Evolutionary conservation across 2,888 invertebrate genomes (phyloP), one percentile per base, ranked within the genome.

Genomic region (Augochlorella aurata): DNA sequence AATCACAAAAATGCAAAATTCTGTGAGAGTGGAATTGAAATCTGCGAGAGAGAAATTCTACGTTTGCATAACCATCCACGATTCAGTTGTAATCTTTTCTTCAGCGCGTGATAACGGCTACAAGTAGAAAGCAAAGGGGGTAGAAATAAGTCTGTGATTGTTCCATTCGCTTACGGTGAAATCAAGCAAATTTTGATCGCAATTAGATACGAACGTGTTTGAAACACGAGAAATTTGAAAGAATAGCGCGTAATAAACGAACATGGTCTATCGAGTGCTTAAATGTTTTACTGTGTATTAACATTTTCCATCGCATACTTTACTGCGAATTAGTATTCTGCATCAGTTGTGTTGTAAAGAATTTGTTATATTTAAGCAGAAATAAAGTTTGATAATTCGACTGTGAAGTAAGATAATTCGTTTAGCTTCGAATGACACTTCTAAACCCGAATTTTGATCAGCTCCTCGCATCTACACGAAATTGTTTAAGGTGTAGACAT

Each of bases 71-170:
- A 58, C 14, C 58, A 16, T 24, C 58, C 21, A 29, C 58, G 24
- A 14, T 24, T 16, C 16, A 24, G 24, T 24, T 58, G 21, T 58
- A n/a, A 8, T 50, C n/a, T 16, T 52, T 77, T 75, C 18, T 79
- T 74, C 47, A 67, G 63, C 18, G 73, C 68, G 75, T 54, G 63
- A 77, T 82, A 70, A 79, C 66, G 77, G 58, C 21, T 63, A 54
- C 18, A 73, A 50, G 29, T 18, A 83, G 66, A 47, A 74, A 82
- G 49, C 54, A 68, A 77, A 75, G 47, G 66, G 69, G 73, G 69
- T 69, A 74, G 21, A 77, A 76, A 81, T 75, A 77, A 82, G 84
- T 81, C 85, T 82, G 83, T 84, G 85, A 86, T 86, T 65, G 73
- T 85, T 80, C 75, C 68, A 77, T 77, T 81, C 77, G 54, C 58